Base-by-base conservation (phyloP, 2,888 invertebrate genomes). In the Cenopis cana region DNA sequence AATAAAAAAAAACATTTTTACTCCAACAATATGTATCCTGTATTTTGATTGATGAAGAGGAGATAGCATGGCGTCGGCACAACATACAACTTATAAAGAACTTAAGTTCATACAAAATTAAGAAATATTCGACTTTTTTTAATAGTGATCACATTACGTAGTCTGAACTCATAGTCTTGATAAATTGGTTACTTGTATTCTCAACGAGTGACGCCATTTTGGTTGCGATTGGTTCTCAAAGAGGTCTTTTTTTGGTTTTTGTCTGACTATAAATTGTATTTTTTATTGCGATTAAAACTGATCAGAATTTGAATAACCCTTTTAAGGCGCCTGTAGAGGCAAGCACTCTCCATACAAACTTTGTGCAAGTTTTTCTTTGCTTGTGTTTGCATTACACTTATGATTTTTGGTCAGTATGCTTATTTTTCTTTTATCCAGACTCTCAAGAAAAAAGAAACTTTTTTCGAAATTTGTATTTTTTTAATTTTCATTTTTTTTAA, bases 21-120 rank as follows among this genome's bases (percentile, higher is more conserved):
- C 82, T 82, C 82, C 81, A 81, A 84, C 83, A 86, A 83, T 86
- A 88, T 89, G 88, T 91, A 91, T 91, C 92, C 90, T 91, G 90
- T 87, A 86, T 84, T 87, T 88, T 91, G 91, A 92, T 91, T 89
- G 87, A 91, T 91, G 87, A 84, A 78, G 78, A 76, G 82, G 85
- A 88, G 91, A 90, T 90, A 89, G 84, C 79, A 81, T 79, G 86
- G 79, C 82, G 84, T 86, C 78, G 82, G 79, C 52, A 24, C 66
- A 59, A 38, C 49, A 67, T 49, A 4, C 29, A 18, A n/a, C 57
- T 18, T 14, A 46, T 38, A 59, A 71, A 66, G 36, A 46, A 1
- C 24, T 4, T n/a, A 67, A 29, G 17, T 46, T 18, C 55, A 18
- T 36, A 36, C 17, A 4, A 14, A 38, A 38, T 29, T 10, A 18